Evolutionary conservation across 37 sponge, comb jelly and placozoan species (phyloP).

Genomic region (Cladorhizidae sp.): DNA sequence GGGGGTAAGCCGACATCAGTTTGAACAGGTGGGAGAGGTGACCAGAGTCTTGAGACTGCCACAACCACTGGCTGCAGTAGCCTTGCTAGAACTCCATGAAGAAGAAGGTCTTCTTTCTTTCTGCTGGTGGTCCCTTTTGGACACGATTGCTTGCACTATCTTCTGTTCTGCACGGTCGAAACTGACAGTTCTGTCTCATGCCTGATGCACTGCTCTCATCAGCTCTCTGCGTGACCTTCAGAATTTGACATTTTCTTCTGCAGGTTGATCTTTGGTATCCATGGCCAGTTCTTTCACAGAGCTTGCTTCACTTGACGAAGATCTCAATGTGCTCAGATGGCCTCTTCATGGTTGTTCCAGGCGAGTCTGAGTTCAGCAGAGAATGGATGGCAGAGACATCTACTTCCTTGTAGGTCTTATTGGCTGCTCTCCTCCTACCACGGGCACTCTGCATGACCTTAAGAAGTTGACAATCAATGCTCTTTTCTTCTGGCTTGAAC

Average conservation of each 20-base stretch:
- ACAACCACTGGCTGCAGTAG: too few species aligned
- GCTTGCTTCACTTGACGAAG: neutral
- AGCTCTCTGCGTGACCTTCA: too few species aligned
- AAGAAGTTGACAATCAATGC: neutral
- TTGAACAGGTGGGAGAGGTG: constrained; percentile 67
- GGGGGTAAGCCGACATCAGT: constrained; percentile 60
- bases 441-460: constrained; percentile 9
- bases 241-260: too few species aligned
- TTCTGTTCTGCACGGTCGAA: neutral
- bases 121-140: neutral
- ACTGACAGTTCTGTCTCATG: neutral
- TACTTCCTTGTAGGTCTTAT: neutral
- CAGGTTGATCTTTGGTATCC: neutral
- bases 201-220: neutral
- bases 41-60: neutral
- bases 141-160: neutral
- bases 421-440: neutral
- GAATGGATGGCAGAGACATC: neutral
- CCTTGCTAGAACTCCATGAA: too few species aligned
- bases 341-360: too few species aligned
- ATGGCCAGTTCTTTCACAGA: neutral
- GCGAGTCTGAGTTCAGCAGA: neutral
- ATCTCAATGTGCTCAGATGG: neutral
- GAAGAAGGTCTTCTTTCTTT: too few species aligned
- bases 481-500: neutral